These are phyloP conservation scores for Trachymyrmex septentrionalis DNA, from an alignment of 1,140 invertebrate species.

Conservation along the genomic window DNA sequence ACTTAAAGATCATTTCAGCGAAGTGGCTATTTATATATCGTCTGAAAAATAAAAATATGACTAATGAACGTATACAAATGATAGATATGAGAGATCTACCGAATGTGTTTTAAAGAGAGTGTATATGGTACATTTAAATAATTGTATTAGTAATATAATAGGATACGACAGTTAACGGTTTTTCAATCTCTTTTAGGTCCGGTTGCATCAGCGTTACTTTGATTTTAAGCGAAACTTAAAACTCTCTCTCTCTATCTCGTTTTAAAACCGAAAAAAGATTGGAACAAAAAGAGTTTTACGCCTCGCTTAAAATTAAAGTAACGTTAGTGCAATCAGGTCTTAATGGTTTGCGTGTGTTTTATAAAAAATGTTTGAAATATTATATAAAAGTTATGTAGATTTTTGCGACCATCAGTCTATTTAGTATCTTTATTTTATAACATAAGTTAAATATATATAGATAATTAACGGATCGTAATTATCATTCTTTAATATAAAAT, in stretches of 20 bases:
- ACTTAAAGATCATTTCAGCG: conserved; percentile 37
- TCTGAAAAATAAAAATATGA: conserved; percentile 63
- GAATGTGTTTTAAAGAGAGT: conserved; percentile 75
- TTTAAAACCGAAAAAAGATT: no score
- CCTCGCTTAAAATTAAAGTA: no score
- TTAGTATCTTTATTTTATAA: conserved; percentile 9
- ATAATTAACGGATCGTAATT: conserved; percentile 6
- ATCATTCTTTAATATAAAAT: neutral
- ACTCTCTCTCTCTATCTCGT: no score
- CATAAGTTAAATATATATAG: neutral
- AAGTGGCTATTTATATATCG: conserved; percentile 39
- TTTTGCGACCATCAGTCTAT: neutral
- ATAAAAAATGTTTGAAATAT: conserved; percentile 10
- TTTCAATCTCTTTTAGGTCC: conserved; percentile 66
- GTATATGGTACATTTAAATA: conserved; percentile 69
- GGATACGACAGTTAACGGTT: conserved; percentile 54
- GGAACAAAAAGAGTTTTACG: no score
- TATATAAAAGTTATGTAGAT: neutral
- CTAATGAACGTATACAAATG: conserved; percentile 67
- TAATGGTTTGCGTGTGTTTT: neutral
- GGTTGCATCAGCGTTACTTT: no score
- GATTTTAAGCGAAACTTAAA: no score
- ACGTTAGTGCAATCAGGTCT: no score
- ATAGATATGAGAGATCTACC: conserved; percentile 75
- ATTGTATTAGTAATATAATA: conserved; percentile 53